A percentile compares a stretch with the other conserved stretches of the same genome.
These are phyloP conservation scores for Armadillidium nasatum DNA, from an alignment of 1,140 invertebrate genomes.

Conservation along the genomic window DNA sequence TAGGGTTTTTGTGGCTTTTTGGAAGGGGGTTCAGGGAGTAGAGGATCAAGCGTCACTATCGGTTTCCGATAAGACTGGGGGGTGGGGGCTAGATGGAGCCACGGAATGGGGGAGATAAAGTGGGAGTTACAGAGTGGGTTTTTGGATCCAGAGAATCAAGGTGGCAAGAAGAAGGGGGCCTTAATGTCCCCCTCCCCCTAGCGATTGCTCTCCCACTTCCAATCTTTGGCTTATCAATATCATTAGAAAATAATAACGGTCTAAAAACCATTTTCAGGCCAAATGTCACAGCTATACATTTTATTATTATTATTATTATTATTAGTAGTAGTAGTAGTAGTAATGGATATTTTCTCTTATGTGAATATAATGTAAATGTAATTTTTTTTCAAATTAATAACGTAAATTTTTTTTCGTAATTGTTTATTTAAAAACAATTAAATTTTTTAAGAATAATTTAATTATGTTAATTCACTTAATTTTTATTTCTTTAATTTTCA, in stretches of 20 bases:
- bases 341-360: too few relatives aligned
- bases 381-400: too few relatives aligned
- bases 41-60: constrained; percentile 11
- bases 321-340: too few relatives aligned
- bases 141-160: too few relatives aligned
- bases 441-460: too few relatives aligned
- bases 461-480: too few relatives aligned
- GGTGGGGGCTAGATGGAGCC: background rate
- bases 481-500: too few relatives aligned
- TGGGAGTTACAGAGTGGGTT: too few relatives aligned
- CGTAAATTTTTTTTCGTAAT: too few relatives aligned
- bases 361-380: too few relatives aligned
- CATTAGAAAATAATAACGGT: constrained; percentile 11
- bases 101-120: too few relatives aligned
- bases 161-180: background rate
- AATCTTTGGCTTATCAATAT: constrained; percentile 20
- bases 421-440: too few relatives aligned
- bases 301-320: background rate
- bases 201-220: background rate
- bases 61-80: background rate
- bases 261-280: constrained; percentile 14
- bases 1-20: constrained; percentile 8
- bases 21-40: background rate
- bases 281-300: constrained; percentile 9
- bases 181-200: background rate